Percentiles rank a stretch among this genome's conserved stretches.
Conservation (phyloP, 2,888 invertebrate species). For the Stenoptilia bipunctidactyla region DNA sequence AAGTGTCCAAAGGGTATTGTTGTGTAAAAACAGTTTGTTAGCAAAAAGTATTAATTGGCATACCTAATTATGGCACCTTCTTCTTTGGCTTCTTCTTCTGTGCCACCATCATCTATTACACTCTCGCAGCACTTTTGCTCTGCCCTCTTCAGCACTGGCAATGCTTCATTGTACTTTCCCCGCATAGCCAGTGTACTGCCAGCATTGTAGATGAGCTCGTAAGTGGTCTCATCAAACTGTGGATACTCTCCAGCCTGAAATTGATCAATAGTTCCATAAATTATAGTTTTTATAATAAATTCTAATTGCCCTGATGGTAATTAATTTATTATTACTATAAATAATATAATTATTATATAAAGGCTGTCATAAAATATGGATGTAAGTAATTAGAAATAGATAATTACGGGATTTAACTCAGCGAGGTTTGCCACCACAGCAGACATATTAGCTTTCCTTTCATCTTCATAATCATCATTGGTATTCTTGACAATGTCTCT, state of each 20-base stretch:
- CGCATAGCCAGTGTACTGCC: slow-evolving; percentile 85
- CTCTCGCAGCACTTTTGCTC: slow-evolving; percentile 88
- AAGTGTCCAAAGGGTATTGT: too few relatives aligned
- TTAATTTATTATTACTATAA: too few relatives aligned
- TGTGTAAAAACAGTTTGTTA: too few relatives aligned
- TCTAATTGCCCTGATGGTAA: too few relatives aligned
- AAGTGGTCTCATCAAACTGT: slow-evolving; percentile 73
- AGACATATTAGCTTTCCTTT: slow-evolving; percentile 93
- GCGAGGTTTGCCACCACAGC: slow-evolving; percentile 90
- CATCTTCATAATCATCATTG: slow-evolving; percentile 95
- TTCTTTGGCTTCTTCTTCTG: slow-evolving; percentile 94
- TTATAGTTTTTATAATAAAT: too few relatives aligned
- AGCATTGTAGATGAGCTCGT: slow-evolving; percentile 92
- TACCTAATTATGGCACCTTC: slow-evolving; percentile 91
- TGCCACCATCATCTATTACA: slow-evolving; percentile 89
- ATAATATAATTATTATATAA: too few relatives aligned
- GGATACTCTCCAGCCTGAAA: slow-evolving; percentile 43
- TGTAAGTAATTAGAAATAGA: too few relatives aligned
- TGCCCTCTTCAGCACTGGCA: slow-evolving; percentile 83
- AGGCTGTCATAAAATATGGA: too few relatives aligned
- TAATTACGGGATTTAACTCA: slow-evolving; percentile 73
- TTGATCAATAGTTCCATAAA: too few relatives aligned
- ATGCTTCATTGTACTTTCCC: slow-evolving; percentile 81
- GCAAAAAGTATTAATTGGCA: too few relatives aligned
- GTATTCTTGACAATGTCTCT: slow-evolving; percentile 91